Percentiles rank a stretch among this genome's conserved stretches.
phyloP scores from a whole-genome alignment of 2,888 invertebrate genomes.

The Chalcis sispes region DNA sequence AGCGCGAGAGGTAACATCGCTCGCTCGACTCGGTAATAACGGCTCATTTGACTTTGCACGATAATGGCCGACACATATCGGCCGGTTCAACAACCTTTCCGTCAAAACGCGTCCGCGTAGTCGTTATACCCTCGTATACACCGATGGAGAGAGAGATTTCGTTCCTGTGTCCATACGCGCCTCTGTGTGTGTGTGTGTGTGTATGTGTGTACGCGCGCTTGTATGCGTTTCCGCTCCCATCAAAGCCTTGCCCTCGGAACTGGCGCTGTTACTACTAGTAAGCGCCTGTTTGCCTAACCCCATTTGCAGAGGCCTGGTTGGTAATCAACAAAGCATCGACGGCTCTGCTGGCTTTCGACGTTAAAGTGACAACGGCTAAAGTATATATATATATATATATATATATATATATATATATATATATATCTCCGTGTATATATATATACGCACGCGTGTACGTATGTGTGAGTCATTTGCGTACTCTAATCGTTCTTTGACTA shows the following conservation, averaged over 20 bases:
- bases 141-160: not conserved
- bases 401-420: too few species aligned
- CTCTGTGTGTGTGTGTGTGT: too few species aligned
- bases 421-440: too few species aligned
- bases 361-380: conserved; percentile 29
- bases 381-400: too few species aligned
- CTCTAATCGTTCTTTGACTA: not conserved
- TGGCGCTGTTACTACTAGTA: conserved; percentile 5
- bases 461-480: not conserved
- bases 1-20: too few species aligned
- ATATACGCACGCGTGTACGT: too few species aligned
- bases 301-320: conserved; percentile 56
- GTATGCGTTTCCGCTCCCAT: too few species aligned
- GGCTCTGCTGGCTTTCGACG: conserved; percentile 14
- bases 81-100: conserved; percentile 15
- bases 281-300: conserved; percentile 60
- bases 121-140: not conserved
- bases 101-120: conserved; percentile 1
- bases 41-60: not conserved
- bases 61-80: not conserved
- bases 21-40: too few species aligned
- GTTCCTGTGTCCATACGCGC: not conserved
- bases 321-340: conserved; percentile 63
- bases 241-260: not conserved
- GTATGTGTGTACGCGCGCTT: not conserved